Percentiles rank a stretch among this genome's conserved stretches.
Conservation (phyloP, 2,113 vertebrate species). For the Serinus canaria region DNA sequence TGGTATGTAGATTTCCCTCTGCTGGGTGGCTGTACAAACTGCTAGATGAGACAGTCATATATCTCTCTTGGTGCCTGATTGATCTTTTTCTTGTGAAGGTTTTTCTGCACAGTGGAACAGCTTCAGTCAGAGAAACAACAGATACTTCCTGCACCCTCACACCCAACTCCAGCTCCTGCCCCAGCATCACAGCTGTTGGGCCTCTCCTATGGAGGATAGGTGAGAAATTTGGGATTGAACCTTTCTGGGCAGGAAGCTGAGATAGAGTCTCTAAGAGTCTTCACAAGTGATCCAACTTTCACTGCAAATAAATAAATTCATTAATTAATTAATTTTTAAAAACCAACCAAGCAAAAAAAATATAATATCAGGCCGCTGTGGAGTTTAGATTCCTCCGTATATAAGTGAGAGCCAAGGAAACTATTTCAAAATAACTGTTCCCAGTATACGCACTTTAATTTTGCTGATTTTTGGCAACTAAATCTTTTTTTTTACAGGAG, state of each 20-base stretch:
- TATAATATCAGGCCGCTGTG: not conserved
- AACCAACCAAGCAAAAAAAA: not conserved
- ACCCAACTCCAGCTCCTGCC: not conserved
- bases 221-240: not conserved
- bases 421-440: not conserved
- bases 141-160: not conserved
- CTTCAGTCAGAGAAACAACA: not conserved
- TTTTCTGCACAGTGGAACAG: not conserved
- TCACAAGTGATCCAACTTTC: not conserved
- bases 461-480: not conserved
- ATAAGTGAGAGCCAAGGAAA: not conserved
- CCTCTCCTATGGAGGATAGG: not conserved
- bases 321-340: not conserved
- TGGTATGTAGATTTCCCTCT: not conserved
- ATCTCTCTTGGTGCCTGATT: not conserved
- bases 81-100: not conserved
- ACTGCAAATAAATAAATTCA: not conserved
- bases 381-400: not conserved
- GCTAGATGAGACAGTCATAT: not conserved
- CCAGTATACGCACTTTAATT: not conserved
- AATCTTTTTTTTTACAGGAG: not conserved
- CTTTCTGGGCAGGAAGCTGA: not conserved
- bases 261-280: not conserved
- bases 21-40: not conserved
- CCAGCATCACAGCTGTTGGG: accelerated